Evolutionary conservation across 2,113 vertebrate genomes (phyloP).

Genomic region (Phyllostomus discolor): DNA sequence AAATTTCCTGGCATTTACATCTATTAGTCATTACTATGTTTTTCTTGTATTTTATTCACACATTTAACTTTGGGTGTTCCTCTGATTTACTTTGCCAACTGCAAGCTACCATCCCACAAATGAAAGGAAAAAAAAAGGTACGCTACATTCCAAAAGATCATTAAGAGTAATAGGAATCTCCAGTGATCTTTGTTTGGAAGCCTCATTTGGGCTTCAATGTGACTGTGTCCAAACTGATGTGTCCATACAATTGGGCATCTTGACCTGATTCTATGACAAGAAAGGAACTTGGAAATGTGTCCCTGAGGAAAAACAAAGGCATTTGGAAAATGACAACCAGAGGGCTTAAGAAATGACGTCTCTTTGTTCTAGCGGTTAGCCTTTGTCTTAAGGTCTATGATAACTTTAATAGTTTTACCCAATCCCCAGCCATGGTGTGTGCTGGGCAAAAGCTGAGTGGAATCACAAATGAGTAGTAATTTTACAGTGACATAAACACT

Average conservation of each 20-base stretch:
- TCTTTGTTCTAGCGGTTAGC: conserved; percentile 11
- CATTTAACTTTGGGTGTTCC: conserved; percentile 81
- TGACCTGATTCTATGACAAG: neutral
- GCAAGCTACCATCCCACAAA: conserved; percentile 75
- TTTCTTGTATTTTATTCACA: conserved; percentile 84
- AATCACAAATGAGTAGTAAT: neutral
- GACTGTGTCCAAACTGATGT: neutral
- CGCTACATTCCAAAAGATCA: conserved; percentile 60
- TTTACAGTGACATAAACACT: conserved; percentile 2
- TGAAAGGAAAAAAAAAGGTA: conserved; percentile 9
- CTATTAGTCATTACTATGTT: conserved; percentile 83
- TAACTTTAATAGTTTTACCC: neutral
- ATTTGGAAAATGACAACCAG: conserved; percentile 30
- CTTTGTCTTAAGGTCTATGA: neutral
- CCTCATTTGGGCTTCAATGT: neutral
- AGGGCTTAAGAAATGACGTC: neutral
- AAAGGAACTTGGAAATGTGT: neutral
- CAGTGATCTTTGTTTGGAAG: neutral
- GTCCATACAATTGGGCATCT: neutral
- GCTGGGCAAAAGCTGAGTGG: neutral
- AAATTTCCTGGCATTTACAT: conserved; percentile 81
- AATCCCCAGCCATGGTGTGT: neutral
- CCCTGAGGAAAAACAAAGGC: neutral
- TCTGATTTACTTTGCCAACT: conserved; percentile 80
- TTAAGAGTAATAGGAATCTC: neutral